Evolutionary conservation across 2,888 invertebrate genomes (phyloP).

Genomic region (Torymus auratus): DNA sequence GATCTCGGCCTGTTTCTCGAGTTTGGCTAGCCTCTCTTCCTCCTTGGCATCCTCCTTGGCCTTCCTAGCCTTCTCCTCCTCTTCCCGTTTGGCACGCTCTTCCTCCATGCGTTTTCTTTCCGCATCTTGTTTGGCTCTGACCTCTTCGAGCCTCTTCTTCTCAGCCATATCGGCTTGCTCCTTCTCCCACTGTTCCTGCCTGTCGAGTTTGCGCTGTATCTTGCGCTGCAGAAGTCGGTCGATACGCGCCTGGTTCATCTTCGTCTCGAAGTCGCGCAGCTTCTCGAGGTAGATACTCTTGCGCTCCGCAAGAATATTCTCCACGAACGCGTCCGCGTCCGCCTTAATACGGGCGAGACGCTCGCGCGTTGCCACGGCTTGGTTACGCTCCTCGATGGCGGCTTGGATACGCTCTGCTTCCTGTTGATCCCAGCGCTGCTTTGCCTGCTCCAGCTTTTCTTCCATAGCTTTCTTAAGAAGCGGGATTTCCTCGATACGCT

Average conservation of each 20-base stretch:
- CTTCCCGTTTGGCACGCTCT: conserved; percentile 79
- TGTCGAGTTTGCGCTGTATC: conserved; percentile 81
- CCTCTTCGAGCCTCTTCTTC: conserved; percentile 82
- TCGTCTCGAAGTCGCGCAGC: conserved; percentile 84
- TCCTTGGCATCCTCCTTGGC: conserved; percentile 81
- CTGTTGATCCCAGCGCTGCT: conserved; percentile 94
- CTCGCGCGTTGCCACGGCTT: conserved; percentile 89
- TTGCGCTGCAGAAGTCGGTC: conserved; percentile 79
- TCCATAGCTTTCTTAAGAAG: conserved; percentile 90
- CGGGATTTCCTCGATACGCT: conserved; percentile 96
- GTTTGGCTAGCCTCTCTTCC: conserved; percentile 82
- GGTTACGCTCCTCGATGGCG: conserved; percentile 86
- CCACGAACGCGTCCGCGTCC: conserved; percentile 88
- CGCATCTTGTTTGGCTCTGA: conserved; percentile 82
- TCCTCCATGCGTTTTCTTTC: conserved; percentile 79
- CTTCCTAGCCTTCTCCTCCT: conserved; percentile 80
- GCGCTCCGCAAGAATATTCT: conserved; percentile 87
- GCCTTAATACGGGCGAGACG: conserved; percentile 88
- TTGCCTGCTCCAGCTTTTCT: conserved; percentile 89
- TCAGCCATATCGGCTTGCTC: conserved; percentile 86
- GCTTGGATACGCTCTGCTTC: conserved; percentile 90
- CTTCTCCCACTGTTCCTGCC: conserved; percentile 81
- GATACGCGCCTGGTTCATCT: conserved; percentile 82
- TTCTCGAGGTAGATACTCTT: conserved; percentile 81
- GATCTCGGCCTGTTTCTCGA: conserved; percentile 83